Base-by-base conservation (phyloP, 2,888 invertebrate genomes). In the Amphipyra berbera region DNA sequence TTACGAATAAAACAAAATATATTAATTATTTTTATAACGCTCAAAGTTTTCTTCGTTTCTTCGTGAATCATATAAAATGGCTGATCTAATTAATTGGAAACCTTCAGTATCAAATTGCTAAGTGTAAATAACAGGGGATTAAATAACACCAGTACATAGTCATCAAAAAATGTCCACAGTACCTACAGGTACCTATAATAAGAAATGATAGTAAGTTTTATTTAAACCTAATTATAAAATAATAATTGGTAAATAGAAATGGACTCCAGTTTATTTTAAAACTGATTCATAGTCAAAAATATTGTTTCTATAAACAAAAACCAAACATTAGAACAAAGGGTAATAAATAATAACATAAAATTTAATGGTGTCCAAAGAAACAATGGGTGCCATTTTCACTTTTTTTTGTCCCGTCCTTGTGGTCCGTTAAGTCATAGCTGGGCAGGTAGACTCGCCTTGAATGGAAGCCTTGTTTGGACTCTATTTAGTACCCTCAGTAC, bases 351-450 rank as follows among this genome's bases (percentile, higher is more conserved):
- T 81, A 77, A 79, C 73, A 76, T 79, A 86, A 86, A 86, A 74
- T 84, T 87, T 88, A 84, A 89, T 88, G 84, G 84, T 85, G 83
- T 84, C 86, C 84, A 62, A 65, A 66, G 84, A 81, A 88, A 92
- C 90, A 92, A 91, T 90, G 87, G 89, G 54, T 68, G 81, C 79
- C 77, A 82, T 85, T 86, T 88, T 82, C 75, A 75, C 79, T 78
- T 84, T 87, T 21, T 88, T 87, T 86, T 70, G 58, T 60, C 61
- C 63, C 80, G 83, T 84, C 88, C 87, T 88, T 85, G 85, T 61
- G 75, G 78, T 70, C 90, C 89, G 88, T 90, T 89, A 88, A 70
- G 67, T 72, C 74, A 62, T 70, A 71, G 62, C 54, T 61, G 78
- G 73, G 79, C 90, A 90, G 91, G 90, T 90, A 90, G 76, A 58